phyloP scores from a whole-genome alignment of 2,888 invertebrate genomes.

The Clitarchus hookeri region DNA sequence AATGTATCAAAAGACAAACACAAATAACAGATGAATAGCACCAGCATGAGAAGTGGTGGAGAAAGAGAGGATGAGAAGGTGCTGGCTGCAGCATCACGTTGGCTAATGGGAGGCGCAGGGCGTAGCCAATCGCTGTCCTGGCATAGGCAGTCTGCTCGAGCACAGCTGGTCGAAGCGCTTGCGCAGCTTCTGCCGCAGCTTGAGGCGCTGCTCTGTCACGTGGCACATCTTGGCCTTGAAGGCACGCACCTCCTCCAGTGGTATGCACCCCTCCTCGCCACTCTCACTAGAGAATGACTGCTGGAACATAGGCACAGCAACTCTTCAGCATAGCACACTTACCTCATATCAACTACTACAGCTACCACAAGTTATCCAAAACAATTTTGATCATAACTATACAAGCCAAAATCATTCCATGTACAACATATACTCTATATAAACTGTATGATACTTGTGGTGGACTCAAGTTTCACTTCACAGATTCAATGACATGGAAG shows the following conservation, averaged over 20 bases:
- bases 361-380: too few relatives aligned
- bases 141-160: constrained; percentile 32
- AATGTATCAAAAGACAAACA: neutral
- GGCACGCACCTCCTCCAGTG: constrained; percentile 84
- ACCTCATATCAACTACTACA: too few relatives aligned
- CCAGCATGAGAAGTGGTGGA: neutral
- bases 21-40: neutral
- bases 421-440: too few relatives aligned
- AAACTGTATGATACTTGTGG: too few relatives aligned
- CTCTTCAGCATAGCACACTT: too few relatives aligned
- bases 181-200: constrained; percentile 79
- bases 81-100: neutral
- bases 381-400: too few relatives aligned
- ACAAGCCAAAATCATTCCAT: too few relatives aligned
- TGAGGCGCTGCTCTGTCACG: constrained; percentile 78
- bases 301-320: constrained; percentile 55
- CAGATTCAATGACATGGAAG: too few relatives aligned
- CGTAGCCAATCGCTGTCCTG: constrained; percentile 26
- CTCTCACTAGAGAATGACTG: constrained; percentile 76
- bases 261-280: constrained; percentile 70
- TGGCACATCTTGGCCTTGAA: constrained; percentile 80
- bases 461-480: too few relatives aligned
- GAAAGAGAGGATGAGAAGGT: neutral
- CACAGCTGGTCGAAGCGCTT: constrained; percentile 84
- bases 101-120: constrained; percentile 39